Evolutionary conservation across 2,797 vertebrate species (phyloP).

Genomic region (Cyprinella venusta): DNA sequence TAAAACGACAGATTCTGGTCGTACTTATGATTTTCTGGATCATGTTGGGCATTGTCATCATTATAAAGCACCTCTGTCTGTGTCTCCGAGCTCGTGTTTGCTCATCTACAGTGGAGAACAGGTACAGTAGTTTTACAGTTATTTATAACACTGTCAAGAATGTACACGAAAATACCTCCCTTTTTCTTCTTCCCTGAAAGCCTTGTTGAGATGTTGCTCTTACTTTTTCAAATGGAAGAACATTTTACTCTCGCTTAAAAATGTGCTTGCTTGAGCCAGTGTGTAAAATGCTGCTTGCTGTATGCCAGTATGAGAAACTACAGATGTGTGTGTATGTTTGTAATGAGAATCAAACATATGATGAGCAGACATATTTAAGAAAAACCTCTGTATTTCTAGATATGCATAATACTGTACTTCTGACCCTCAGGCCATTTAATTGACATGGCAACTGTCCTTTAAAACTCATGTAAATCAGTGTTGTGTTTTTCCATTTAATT

Average conservation of each 20-base stretch:
- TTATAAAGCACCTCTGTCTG: background rate
- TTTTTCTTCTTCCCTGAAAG: background rate
- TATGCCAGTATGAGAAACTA: background rate
- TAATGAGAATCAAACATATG: background rate
- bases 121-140: background rate
- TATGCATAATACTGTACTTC: background rate
- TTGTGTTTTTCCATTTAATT: background rate
- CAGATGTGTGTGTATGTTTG: background rate
- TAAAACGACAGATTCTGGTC: background rate
- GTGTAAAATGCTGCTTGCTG: background rate
- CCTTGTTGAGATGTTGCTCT: background rate
- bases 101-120: background rate
- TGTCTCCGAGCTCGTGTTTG: background rate
- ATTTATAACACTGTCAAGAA: constrained; percentile 19
- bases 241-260: background rate
- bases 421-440: constrained; percentile 9
- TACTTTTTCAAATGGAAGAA: background rate
- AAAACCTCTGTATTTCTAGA: constrained; percentile 3
- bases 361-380: background rate
- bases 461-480: background rate
- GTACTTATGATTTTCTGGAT: background rate
- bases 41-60: background rate
- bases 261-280: background rate
- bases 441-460: background rate
- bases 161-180: constrained; percentile 20